Conservation (phyloP, 2,797 vertebrate species). For the Lemur catta region DNA sequence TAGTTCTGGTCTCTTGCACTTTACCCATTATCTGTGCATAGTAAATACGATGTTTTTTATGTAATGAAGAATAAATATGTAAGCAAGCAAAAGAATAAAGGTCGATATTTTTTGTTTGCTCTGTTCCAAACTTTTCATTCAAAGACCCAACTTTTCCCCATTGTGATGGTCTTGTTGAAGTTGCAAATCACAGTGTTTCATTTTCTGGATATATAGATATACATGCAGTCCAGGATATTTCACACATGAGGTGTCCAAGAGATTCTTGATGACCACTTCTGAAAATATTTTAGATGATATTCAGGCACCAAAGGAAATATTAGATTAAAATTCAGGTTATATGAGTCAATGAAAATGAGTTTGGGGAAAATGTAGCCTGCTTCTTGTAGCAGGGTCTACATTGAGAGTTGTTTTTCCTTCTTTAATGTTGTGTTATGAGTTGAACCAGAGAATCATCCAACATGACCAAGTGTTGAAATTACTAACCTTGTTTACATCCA, state of each 20-base stretch:
- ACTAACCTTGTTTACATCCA: conserved; percentile 47
- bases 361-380: not conserved
- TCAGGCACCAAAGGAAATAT: not conserved
- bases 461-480: conserved; percentile 45
- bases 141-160: not conserved
- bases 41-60: not conserved
- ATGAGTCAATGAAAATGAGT: not conserved
- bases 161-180: not conserved
- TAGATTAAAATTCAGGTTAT: not conserved
- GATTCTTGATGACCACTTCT: not conserved
- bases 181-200: not conserved
- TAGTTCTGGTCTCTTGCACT: not conserved
- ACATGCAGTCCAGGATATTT: fast-evolving
- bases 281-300: not conserved
- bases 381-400: not conserved
- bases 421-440: not conserved
- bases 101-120: not conserved
- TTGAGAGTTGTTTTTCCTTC: not conserved
- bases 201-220: not conserved
- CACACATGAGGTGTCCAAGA: no score
- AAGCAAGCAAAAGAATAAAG: not conserved
- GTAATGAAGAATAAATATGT: not conserved
- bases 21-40: not conserved
- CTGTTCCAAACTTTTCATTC: not conserved
- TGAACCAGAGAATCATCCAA: conserved; percentile 42